A percentile compares a stretch with the other conserved stretches of the same genome.
These are phyloP conservation scores for Sympetrum striolatum DNA, from an alignment of 2,888 invertebrate species.

Conservation along the genomic window DNA sequence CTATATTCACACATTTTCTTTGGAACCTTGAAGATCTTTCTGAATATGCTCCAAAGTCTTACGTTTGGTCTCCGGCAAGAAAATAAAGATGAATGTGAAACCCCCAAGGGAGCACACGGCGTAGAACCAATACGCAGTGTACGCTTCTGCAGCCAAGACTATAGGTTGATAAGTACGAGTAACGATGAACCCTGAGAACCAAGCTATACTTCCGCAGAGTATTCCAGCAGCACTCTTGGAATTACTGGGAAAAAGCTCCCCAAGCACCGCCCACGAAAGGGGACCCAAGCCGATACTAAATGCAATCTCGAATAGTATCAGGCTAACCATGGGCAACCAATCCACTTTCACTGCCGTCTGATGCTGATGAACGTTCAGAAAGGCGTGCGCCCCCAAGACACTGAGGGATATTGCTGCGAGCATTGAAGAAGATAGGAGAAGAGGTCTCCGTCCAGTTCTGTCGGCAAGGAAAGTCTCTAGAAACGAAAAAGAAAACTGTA, in stretches of 20 bases:
- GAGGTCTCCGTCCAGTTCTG: conserved; percentile 67
- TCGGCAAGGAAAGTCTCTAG: conserved; percentile 68
- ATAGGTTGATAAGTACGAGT: conserved; percentile 54
- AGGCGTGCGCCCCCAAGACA: conserved; percentile 66
- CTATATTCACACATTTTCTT: too few relatives aligned
- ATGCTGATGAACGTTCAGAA: conserved; percentile 61
- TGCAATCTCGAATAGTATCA: conserved; percentile 68
- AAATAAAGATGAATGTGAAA: neutral
- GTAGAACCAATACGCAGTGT: neutral
- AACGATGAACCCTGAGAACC: conserved; percentile 66
- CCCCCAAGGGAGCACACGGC: neutral
- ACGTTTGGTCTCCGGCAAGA: conserved; percentile 13
- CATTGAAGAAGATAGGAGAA: conserved; percentile 67
- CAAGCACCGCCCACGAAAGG: conserved; percentile 69
- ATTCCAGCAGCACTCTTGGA: conserved; percentile 71
- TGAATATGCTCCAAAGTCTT: conserved; percentile 17
- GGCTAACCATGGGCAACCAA: conserved; percentile 67
- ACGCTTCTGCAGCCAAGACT: neutral
- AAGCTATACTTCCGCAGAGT: conserved; percentile 68
- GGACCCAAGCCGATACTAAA: conserved; percentile 70
- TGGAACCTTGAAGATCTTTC: neutral
- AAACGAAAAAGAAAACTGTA: conserved; percentile 65
- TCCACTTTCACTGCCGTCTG: conserved; percentile 61
- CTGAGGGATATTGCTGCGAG: conserved; percentile 64
- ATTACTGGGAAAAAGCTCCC: conserved; percentile 70